Evolutionary conservation across 2,888 invertebrate genomes (phyloP), one percentile per base, ranked within the genome.

Genomic region (Tromatobia lineatoria): DNA sequence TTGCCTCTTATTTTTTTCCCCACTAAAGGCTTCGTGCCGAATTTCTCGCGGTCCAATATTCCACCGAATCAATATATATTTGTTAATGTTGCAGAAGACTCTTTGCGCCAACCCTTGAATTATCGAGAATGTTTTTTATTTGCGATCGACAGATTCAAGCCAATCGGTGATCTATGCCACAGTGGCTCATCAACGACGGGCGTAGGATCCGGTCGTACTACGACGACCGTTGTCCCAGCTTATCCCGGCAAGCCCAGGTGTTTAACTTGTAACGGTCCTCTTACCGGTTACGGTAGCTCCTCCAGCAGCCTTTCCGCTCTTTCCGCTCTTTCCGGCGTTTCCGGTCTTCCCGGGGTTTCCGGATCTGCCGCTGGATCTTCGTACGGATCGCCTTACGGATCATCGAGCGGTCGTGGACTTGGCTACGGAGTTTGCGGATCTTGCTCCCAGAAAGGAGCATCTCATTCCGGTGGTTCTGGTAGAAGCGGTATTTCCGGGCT

Each of bases 151-250:
- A 91, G 91, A 7, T 89, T 90, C 69, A 54, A 82, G 66, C 88
- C 89, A 13, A 78, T 91, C 34, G 90, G 88, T 15, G 90, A 90
- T 45, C 66, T 89, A n/a, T 90, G 91, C 73, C 76, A 86, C 8
- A 11, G 15, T 66, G 8, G 54, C 2, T 42, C 71, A 38, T 18
- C 45, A 3, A 15, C 66, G 13, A 10, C 25, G n/a, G 20, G 6
- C 7, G 57, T 6, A 42, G 23, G 25, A 4, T 0, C 86, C 83
- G 4, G 75, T 34, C 47, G 57, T 70, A 8, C 29, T 47, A 8
- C 70, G 77, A 38, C 38, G 71, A 87, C 71, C 74, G 90, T 91
- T 1, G 84, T 73, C 2, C 90, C 91, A 1, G 91, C 90, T 4
- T 82, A 87, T 70, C 91, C 91, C 29, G 89, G 86, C 0, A 88